A percentile compares a stretch with the other conserved stretches of the same genome.
Evolutionary conservation across 92 coral and sea anemone species (phyloP).

Genomic region (Parazoanthus darwini): DNA sequence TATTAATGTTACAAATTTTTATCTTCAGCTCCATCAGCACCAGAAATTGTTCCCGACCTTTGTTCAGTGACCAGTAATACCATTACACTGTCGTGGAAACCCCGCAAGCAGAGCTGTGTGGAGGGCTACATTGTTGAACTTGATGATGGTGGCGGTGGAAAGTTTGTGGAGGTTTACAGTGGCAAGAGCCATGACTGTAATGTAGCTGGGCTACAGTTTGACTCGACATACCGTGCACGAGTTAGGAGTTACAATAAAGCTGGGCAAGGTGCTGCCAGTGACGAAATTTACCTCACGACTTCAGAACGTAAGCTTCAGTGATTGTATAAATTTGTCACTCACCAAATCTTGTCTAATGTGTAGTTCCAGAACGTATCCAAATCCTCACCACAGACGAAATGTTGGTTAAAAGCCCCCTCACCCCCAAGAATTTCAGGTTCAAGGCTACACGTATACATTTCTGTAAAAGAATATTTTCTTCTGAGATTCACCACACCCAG

Average conservation of each 20-base stretch:
- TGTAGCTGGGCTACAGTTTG: conserved; percentile 94
- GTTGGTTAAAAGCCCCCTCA: too few relatives aligned
- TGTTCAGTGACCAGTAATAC: conserved; percentile 94
- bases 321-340: neutral
- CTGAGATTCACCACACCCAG: too few relatives aligned
- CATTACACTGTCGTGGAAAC: conserved; percentile 90
- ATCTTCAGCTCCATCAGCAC: conserved; percentile 88
- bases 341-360: too few relatives aligned
- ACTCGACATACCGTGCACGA: conserved; percentile 95
- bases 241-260: conserved; percentile 88
- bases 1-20: neutral
- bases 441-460: too few relatives aligned
- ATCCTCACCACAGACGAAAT: too few relatives aligned
- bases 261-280: conserved; percentile 93
- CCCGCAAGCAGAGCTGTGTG: conserved; percentile 87
- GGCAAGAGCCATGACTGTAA: conserved; percentile 86
- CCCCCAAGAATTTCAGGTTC: too few relatives aligned
- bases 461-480: too few relatives aligned
- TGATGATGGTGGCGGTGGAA: conserved; percentile 87
- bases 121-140: conserved; percentile 93
- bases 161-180: conserved; percentile 86
- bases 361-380: too few relatives aligned
- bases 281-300: conserved; percentile 91
- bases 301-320: conserved; percentile 75
- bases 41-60: conserved; percentile 92